These are phyloP conservation scores for Mesaphorura yosii DNA, from an alignment of 1,140 invertebrate species.

Conservation along the genomic window DNA sequence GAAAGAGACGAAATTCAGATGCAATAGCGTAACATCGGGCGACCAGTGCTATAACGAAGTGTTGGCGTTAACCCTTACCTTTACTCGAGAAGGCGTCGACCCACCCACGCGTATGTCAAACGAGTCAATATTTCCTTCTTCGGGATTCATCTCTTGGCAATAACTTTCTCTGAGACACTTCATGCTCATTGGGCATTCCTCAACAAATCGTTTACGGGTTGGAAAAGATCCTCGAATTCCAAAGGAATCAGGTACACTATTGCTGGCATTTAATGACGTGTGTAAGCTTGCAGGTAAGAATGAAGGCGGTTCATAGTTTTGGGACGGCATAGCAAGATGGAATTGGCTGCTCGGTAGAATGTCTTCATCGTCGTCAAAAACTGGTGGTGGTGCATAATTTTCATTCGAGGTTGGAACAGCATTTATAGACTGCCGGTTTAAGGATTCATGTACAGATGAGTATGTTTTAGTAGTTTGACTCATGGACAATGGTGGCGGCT, in stretches of 20 bases:
- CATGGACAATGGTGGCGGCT: no score
- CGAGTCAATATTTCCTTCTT: constrained; percentile 9
- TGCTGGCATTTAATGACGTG: neutral
- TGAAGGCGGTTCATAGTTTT: constrained; percentile 10
- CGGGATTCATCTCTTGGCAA: constrained; percentile 8
- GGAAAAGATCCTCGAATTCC: constrained; percentile 3
- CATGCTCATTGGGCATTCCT: constrained; percentile 11
- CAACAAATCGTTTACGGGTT: neutral
- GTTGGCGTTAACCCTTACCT: no score
- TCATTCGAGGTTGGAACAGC: no score
- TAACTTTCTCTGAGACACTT: constrained; percentile 15
- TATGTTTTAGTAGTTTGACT: no score
- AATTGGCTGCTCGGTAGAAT: no score
- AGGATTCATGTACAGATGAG: no score
- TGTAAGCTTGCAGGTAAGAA: neutral
- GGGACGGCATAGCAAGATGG: no score
- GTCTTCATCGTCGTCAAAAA: no score
- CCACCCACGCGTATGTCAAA: constrained; percentile 12
- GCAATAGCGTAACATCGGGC: neutral
- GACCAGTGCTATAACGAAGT: no score
- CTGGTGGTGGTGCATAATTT: no score
- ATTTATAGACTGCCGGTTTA: no score
- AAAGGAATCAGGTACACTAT: neutral
- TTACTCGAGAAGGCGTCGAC: neutral
- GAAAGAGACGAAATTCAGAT: neutral